Percentiles rank a stretch among this genome's conserved stretches.
phyloP scores from a whole-genome alignment of 2,888 invertebrate species.

The Leptopilina drosophilae region DNA sequence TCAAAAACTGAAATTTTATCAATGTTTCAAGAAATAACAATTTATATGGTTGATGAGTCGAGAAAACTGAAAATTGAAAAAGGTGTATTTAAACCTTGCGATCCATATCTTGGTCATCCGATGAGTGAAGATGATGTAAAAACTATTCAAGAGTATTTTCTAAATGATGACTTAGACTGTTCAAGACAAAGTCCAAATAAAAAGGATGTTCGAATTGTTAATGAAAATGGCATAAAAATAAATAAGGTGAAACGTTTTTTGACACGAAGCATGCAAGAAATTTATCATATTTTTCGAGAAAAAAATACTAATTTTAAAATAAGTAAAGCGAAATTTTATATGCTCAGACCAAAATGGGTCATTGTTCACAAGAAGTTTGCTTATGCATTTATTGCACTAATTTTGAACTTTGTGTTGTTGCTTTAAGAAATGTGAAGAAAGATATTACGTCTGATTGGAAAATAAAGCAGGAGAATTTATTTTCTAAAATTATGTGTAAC shows the following conservation, averaged over 20 bases:
- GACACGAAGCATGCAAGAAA: constrained; percentile 29
- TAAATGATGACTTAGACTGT: constrained; percentile 48
- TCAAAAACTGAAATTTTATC: constrained; percentile 6
- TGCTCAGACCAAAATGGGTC: constrained; percentile 19
- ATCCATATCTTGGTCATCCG: constrained; percentile 31
- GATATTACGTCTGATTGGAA: not conserved
- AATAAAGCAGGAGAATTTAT: not conserved
- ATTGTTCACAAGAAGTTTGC: constrained; percentile 25
- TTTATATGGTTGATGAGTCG: not conserved
- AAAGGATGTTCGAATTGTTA: constrained; percentile 43
- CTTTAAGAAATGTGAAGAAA: not conserved
- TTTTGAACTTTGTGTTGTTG: constrained; percentile 33
- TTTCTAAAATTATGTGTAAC: constrained; percentile 27
- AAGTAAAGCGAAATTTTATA: constrained; percentile 31
- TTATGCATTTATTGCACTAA: constrained; percentile 35
- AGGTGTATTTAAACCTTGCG: not conserved
- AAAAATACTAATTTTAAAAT: constrained; percentile 12
- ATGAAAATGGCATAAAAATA: constrained; percentile 44
- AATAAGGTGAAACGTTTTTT: constrained; percentile 40
- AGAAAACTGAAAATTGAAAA: constrained; percentile 2
- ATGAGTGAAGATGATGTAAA: constrained; percentile 2
- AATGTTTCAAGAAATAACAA: not conserved
- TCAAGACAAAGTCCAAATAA: constrained; percentile 58
- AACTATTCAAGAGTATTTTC: constrained; percentile 44
- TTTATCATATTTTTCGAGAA: constrained; percentile 19